These are phyloP conservation scores for Sphenopsis melanotis DNA, from an alignment of 2,797 vertebrate species.

Conservation along the genomic window DNA sequence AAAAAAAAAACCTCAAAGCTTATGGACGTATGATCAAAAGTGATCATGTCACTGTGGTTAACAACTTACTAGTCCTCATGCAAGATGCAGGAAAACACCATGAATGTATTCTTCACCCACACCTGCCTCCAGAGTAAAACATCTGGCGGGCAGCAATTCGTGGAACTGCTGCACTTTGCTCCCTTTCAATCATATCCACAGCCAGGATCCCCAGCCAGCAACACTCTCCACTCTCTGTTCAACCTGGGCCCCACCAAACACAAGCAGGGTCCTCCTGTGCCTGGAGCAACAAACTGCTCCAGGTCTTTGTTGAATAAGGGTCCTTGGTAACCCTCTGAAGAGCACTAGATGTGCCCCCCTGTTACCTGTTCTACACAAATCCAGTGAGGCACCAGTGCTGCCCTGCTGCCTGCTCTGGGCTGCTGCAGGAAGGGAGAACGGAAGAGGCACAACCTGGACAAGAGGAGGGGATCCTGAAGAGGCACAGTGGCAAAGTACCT, in stretches of 20 bases:
- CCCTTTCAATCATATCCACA: rapidly evolving
- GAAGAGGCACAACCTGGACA: background rate
- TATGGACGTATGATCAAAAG: background rate
- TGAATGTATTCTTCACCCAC: background rate
- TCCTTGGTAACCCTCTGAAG: background rate
- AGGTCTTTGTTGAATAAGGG: background rate
- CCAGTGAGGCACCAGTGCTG: background rate
- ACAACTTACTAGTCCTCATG: background rate
- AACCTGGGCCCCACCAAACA: background rate
- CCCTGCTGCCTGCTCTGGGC: background rate
- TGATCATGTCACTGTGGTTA: background rate
- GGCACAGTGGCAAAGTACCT: background rate
- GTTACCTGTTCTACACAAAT: background rate
- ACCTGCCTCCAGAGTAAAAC: background rate
- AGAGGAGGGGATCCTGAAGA: background rate
- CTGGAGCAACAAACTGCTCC: background rate
- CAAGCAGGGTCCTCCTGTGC: background rate
- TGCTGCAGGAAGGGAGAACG: background rate
- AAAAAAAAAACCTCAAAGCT: background rate
- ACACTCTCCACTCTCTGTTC: background rate
- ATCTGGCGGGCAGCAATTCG: background rate
- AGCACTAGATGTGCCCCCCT: background rate
- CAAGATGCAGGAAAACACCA: background rate
- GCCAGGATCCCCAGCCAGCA: background rate
- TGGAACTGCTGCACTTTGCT: background rate